Evolutionary conservation across 2,113 vertebrate species (phyloP).

Genomic region (Xenopus borealis): DNA sequence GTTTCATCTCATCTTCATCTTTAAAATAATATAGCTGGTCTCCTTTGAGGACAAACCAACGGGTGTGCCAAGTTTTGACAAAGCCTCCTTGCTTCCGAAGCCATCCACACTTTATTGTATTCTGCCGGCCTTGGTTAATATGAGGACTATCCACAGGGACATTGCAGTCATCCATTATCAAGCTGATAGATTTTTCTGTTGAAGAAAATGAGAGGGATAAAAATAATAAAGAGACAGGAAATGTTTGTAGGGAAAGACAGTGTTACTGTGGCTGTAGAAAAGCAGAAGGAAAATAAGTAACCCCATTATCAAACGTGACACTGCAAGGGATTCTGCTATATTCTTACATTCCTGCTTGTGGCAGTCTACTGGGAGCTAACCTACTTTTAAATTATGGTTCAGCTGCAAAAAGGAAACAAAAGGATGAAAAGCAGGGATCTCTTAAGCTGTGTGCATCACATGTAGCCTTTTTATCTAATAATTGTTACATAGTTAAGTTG

Average conservation of each 20-base stretch:
- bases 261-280: conserved; percentile 1
- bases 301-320: rapidly evolving
- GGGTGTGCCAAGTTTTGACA: conserved; percentile 96
- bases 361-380: conserved; percentile 2
- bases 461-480: not conserved
- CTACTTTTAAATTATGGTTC: not conserved
- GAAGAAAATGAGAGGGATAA: conserved; percentile 21
- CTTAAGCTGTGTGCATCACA: conserved; percentile 5
- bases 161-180: conserved; percentile 80
- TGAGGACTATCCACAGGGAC: conserved; percentile 62
- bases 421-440: conserved; percentile 9
- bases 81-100: conserved; percentile 98
- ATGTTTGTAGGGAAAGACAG: not conserved
- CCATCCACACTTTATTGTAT: conserved; percentile 84
- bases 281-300: not conserved
- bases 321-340: conserved; percentile 28
- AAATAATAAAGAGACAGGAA: too few species aligned
- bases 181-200: conserved; percentile 56
- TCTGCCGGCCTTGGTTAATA: conserved; percentile 56
- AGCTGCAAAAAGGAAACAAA: conserved; percentile 22
- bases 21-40: conserved; percentile 94
- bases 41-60: conserved; percentile 94
- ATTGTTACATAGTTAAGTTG: too few species aligned
- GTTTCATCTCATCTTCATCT: conserved; percentile 94
- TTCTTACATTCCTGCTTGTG: conserved; percentile 17